Evolutionary conservation across 2,888 invertebrate genomes (phyloP).

Genomic region (Mellilla xanthometata): DNA sequence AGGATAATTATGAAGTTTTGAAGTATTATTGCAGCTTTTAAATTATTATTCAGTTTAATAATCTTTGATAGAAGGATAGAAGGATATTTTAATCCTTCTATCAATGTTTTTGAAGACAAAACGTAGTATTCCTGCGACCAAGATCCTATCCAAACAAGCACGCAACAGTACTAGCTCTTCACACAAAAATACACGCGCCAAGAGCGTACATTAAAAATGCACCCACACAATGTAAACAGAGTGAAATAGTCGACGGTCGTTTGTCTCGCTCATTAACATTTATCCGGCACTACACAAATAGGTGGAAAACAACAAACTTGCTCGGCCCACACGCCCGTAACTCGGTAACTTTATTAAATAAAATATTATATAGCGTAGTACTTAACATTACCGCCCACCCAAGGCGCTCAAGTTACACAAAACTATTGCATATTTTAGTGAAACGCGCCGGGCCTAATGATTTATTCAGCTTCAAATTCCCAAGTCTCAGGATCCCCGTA

Average conservation of each 20-base stretch:
- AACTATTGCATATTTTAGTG: conserved; percentile 79
- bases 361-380: conserved; percentile 67
- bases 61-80: too few species aligned
- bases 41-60: too few species aligned
- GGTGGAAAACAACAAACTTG: conserved; percentile 58
- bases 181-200: conserved; percentile 10
- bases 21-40: too few species aligned
- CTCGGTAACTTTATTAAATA: conserved; percentile 70
- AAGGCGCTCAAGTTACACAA: conserved; percentile 77
- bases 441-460: conserved; percentile 67
- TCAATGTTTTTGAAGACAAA: too few species aligned
- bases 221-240: conserved; percentile 44
- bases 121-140: not conserved
- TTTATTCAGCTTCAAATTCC: conserved; percentile 76
- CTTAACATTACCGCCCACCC: conserved; percentile 58
- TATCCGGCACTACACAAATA: conserved; percentile 54
- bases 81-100: too few species aligned
- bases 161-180: conserved; percentile 1
- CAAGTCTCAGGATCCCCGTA: conserved; percentile 63
- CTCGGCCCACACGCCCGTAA: conserved; percentile 56
- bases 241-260: conserved; percentile 50
- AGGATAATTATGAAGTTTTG: too few species aligned
- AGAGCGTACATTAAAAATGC: conserved; percentile 52
- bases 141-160: conserved; percentile 1
- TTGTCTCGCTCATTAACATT: conserved; percentile 65